Evolutionary conservation across 2,888 invertebrate species (phyloP), one percentile per base, ranked within the genome.

Genomic region (Ophonus ardosiacus): DNA sequence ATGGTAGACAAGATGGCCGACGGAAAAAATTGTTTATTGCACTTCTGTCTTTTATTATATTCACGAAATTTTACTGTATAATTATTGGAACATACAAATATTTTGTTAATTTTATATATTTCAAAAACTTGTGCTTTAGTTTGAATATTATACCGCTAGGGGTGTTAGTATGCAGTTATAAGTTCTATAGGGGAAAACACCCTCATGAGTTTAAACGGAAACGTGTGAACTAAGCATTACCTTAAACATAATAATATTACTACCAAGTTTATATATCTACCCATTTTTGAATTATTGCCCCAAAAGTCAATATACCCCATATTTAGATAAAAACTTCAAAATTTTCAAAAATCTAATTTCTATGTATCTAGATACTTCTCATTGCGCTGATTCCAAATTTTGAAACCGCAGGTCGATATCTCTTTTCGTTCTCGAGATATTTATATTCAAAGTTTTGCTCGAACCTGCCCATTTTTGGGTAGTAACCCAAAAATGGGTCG

Each of bases 141-240:
- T 78, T 78, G n/a, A 1, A 15, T 21, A 57, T 31, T 78, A 24
- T 24, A n/a, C 78, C 78, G 40, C 78, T 57, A 78, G 78, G 18
- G 78, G 56, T 21, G 43, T 51, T 76, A 43, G n/a, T 51, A 21
- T 68, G 38, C 31, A 21, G 38, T 7, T 6, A 15, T 68, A 3
- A 63, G 63, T 63, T 63, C 8, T 10, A 63, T 63, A 21, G 68
- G 38, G 13, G 68, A 31, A 38, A 15, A 40, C 43, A 74, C 71
- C 71, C 71, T 18, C 43, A n/a, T n/a, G n/a, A n/a, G 68, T 6
- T 68, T 68, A 15, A 15, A 38, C 31, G 68, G 13, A n/a, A 10
- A 68, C 38, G 68, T 51, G 43, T 51, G 43, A 51, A 51, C 43
- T 0, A 51, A 51, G 43, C 43, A 51, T 6, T 10, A 51, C 0